Evolutionary conservation across 2,888 invertebrate species (phyloP).

Genomic region (Patella ulyssiponensis): DNA sequence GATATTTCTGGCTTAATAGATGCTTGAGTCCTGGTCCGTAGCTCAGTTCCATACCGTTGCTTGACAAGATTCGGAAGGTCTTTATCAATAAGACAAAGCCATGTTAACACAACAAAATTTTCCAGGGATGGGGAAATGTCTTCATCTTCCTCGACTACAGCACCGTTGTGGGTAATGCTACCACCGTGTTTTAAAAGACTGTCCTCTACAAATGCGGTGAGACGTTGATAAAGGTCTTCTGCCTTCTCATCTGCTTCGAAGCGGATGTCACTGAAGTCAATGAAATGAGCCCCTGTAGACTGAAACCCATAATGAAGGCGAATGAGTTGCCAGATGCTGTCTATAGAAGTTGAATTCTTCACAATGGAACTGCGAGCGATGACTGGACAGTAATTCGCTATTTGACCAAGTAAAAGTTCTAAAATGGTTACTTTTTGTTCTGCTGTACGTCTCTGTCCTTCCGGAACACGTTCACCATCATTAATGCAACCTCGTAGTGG

Average conservation of each 20-base stretch:
- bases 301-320: conserved; percentile 49
- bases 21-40: conserved; percentile 24
- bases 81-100: conserved; percentile 27
- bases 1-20: conserved; percentile 36
- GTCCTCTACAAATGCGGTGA: conserved; percentile 42
- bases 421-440: conserved; percentile 18
- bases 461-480: not conserved
- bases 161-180: conserved; percentile 22
- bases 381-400: conserved; percentile 25
- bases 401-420: conserved; percentile 3
- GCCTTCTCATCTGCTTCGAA: conserved; percentile 40
- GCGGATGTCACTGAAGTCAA: conserved; percentile 35
- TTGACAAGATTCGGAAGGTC: conserved; percentile 27
- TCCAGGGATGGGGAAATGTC: conserved; percentile 31
- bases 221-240: conserved; percentile 39
- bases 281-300: conserved; percentile 43
- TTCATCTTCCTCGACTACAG: conserved; percentile 22
- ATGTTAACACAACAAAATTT: conserved; percentile 24
- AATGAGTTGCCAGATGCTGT: conserved; percentile 43
- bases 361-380: conserved; percentile 37
- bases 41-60: conserved; percentile 31
- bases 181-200: conserved; percentile 34
- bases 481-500: conserved; percentile 13
- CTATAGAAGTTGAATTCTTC: conserved; percentile 36
- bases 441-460: not conserved